phyloP scores from a whole-genome alignment of 2,888 invertebrate species.

The Sinotaia quadrata region DNA sequence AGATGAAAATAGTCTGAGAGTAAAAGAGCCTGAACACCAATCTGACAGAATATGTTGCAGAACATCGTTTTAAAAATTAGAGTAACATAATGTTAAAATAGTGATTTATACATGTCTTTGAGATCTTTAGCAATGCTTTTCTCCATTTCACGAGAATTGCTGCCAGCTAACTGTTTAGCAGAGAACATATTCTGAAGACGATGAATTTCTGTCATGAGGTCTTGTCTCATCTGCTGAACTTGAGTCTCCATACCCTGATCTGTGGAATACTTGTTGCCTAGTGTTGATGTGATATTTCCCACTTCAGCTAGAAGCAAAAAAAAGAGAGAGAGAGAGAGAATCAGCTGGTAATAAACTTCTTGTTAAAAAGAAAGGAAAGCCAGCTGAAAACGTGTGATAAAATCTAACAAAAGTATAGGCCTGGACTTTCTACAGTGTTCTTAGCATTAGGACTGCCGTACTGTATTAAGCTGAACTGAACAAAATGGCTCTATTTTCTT shows the following conservation, averaged over 20 bases:
- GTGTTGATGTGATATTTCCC: neutral
- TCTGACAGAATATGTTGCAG: too few species aligned
- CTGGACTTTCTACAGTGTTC: neutral
- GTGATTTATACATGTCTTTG: constrained; percentile 13
- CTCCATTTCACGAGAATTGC: constrained; percentile 9
- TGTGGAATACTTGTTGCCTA: neutral
- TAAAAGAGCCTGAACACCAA: too few species aligned
- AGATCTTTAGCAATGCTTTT: constrained; percentile 12
- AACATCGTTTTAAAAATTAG: too few species aligned
- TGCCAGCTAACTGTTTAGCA: neutral
- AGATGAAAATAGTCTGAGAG: too few species aligned
- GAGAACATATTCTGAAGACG: constrained; percentile 20
- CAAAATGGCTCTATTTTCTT: too few species aligned
- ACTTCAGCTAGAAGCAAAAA: constrained; percentile 10
- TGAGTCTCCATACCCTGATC: constrained; percentile 18
- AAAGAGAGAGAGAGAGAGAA: neutral
- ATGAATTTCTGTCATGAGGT: constrained; percentile 15
- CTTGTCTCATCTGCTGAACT: constrained; percentile 20
- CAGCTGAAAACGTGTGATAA: neutral
- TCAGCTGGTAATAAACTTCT: neutral
- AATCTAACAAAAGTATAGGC: neutral
- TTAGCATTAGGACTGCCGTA: too few species aligned
- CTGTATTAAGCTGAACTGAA: too few species aligned
- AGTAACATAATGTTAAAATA: neutral
- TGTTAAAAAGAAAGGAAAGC: neutral